Evolutionary conservation across 2,888 invertebrate genomes (phyloP), one percentile per base, ranked within the genome.

Genomic region (Eurytoma adleriae): DNA sequence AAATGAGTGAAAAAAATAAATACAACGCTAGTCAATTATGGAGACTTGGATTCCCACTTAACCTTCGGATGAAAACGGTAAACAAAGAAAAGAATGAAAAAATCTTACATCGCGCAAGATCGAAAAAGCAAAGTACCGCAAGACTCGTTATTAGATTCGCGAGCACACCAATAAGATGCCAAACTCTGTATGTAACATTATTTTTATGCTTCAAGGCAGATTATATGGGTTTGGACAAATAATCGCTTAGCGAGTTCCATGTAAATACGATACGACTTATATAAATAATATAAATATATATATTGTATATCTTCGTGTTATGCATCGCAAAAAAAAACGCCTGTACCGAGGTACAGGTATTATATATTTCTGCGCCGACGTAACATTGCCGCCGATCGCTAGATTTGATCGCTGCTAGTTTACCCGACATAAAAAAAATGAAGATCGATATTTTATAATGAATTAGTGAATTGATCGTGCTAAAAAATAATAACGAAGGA

Each of bases 21-120:
- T 75, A 86, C 84, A 87, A 86, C 87, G 88, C 90, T 90, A 90
- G 90, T 90, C 90, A 90, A 90, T 90, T 90, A 89, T 84, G 84
- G 85, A 87, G 85, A 88, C 84, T 86, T 86, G 82, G 83, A 86
- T 84, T 73, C 84, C 24, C 75, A 78, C 71, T 79, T 78, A 76
- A 74, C 67, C 61, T 59, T 66, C 40, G 7, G 40, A 7, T 40
- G 10, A 40, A 40, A 40, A 10, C 40, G 10, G 10, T 10, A 10
- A 40, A 40, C 7, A 27, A 56, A 54, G 24, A 27, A 61, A 78
- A 72, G 57, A 56, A 69, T 13, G 27, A 24, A 76, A 79, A 79
- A 73, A 73, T 74, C 73, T 78, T 83, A 78, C 71, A 74, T 80
- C 82, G 76, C 82, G 69, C 64, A 73, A 67, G 78, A 83, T 69